Conservation (phyloP, 2,113 vertebrate genomes). For the Geococcyx californianus region DNA sequence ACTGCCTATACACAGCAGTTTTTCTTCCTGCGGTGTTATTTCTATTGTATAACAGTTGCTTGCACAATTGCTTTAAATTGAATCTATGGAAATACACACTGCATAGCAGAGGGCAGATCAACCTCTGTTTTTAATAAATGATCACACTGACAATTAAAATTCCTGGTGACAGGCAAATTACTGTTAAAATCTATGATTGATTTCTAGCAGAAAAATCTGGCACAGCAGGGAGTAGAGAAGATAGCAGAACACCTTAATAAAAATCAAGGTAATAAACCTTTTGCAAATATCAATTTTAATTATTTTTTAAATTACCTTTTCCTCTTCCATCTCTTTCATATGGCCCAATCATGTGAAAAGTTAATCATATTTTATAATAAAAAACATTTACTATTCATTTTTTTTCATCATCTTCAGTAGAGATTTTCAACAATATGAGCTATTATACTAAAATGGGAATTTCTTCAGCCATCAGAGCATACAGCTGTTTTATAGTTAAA, state of each 20-base stretch:
- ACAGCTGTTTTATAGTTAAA: constrained; percentile 24
- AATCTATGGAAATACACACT: background rate
- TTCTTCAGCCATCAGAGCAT: constrained; percentile 41
- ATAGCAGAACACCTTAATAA: constrained; percentile 54
- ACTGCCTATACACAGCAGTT: background rate
- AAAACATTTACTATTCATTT: constrained; percentile 28
- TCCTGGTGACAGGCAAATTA: constrained; percentile 22
- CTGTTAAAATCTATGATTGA: constrained; percentile 47
- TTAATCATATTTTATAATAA: constrained; percentile 62
- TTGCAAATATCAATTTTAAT: constrained; percentile 63
- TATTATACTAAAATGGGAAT: constrained; percentile 51
- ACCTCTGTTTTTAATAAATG: constrained; percentile 23
- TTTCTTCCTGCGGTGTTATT: background rate
- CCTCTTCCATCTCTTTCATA: constrained; percentile 49
- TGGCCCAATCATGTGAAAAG: constrained; percentile 53
- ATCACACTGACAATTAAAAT: constrained; percentile 49
- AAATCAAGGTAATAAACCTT: constrained; percentile 67
- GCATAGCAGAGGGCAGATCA: constrained; percentile 18
- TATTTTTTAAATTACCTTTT: constrained; percentile 62
- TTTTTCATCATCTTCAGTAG: constrained; percentile 15
- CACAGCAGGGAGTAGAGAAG: constrained; percentile 40
- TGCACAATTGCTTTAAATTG: background rate
- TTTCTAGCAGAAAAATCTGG: constrained; percentile 26
- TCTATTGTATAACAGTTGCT: background rate
- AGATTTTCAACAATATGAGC: constrained; percentile 48